phyloP scores from a whole-genome alignment of 2,113 vertebrate species.

The Microcebus murinus region DNA sequence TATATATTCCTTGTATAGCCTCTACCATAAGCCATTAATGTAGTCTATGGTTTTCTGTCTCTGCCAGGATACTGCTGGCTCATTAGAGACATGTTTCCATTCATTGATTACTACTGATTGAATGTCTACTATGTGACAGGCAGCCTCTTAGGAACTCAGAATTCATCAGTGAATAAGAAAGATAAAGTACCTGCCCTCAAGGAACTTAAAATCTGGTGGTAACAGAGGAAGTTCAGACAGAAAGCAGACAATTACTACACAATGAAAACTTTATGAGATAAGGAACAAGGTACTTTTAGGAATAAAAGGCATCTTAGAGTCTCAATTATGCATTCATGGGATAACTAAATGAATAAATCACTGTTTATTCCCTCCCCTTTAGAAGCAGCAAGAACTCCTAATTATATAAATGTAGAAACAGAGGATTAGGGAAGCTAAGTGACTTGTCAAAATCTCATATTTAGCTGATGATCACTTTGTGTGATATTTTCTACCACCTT shows the following conservation, averaged over 20 bases:
- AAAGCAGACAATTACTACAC: not conserved
- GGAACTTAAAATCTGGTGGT: not conserved
- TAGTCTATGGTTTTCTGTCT: not conserved
- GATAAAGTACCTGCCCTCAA: not conserved
- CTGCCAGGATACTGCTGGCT: not conserved
- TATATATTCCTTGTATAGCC: not conserved
- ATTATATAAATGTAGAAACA: not conserved
- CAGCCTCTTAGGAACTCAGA: not conserved
- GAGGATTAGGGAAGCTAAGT: not conserved
- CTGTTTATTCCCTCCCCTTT: not conserved
- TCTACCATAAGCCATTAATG: not conserved
- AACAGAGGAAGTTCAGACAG: not conserved
- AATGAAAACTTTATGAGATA: not conserved
- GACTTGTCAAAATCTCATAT: not conserved
- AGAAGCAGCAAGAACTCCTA: not conserved
- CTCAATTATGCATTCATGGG: slow-evolving; percentile 1
- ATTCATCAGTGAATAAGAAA: not conserved
- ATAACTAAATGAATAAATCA: not conserved
- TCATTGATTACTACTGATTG: not conserved
- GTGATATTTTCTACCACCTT: not conserved
- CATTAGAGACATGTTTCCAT: too few relatives aligned
- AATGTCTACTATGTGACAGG: not conserved
- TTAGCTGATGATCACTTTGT: not conserved
- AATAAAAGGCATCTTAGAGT: not conserved
- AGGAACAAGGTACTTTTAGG: not conserved